Evolutionary conservation across 2,888 invertebrate genomes (phyloP).

Genomic region (Callyntrura guangdongensis): DNA sequence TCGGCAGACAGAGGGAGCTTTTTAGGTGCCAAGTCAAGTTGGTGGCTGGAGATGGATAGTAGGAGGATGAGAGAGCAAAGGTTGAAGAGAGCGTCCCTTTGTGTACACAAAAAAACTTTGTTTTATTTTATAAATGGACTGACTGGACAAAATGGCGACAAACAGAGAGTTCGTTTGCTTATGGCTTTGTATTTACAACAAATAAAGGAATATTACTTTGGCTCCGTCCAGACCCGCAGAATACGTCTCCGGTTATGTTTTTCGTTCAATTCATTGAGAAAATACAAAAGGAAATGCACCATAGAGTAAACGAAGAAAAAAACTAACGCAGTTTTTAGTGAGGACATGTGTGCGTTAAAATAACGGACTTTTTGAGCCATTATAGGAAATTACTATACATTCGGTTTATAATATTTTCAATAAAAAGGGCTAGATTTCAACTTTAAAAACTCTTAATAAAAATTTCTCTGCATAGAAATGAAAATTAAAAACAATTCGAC

Average conservation of each 20-base stretch:
- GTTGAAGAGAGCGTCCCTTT: slow-evolving; percentile 17
- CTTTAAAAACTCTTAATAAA: no score
- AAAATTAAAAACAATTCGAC: no score
- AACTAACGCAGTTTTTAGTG: not conserved
- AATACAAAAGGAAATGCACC: slow-evolving; percentile 45
- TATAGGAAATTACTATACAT: no score
- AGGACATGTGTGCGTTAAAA: not conserved
- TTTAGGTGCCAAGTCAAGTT: slow-evolving; percentile 8
- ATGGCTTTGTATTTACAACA: not conserved
- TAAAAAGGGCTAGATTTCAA: no score
- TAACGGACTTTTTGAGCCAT: no score
- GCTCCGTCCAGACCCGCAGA: slow-evolving; percentile 46
- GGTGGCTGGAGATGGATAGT: slow-evolving; percentile 42
- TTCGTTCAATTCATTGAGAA: slow-evolving; percentile 63
- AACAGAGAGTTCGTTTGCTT: not conserved
- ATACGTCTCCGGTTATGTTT: slow-evolving; percentile 11
- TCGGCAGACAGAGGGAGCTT: not conserved
- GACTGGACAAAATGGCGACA: slow-evolving; percentile 50
- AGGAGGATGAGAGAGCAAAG: not conserved
- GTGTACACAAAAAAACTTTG: not conserved
- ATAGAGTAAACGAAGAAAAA: not conserved
- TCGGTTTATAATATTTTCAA: no score
- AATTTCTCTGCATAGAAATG: no score
- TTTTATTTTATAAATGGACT: slow-evolving; percentile 51
- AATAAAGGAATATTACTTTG: slow-evolving; percentile 63